phyloP scores from a whole-genome alignment of 35 echinoderm and acorn worm species.

The Ophiothrix spiculata region DNA sequence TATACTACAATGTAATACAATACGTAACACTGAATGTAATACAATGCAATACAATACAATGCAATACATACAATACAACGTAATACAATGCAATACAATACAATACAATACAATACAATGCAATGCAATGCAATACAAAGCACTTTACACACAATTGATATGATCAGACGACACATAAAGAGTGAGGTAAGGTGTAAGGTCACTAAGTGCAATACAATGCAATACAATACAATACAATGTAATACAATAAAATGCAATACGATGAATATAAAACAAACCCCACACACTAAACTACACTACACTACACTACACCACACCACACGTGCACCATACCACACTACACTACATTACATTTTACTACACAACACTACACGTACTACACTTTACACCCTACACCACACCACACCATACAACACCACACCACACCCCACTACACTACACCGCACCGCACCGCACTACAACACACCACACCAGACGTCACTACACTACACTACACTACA shows the following conservation, averaged over 20 bases:
- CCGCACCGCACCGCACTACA: constrained; percentile 21
- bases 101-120: not conserved
- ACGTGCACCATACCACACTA: not conserved
- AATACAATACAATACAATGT: not conserved
- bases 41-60: too few relatives aligned
- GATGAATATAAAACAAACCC: not conserved
- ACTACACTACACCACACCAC: constrained; percentile 12
- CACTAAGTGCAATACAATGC: not conserved
- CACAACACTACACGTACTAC: not conserved
- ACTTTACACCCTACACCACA: not conserved
- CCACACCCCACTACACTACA: not conserved
- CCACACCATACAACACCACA: constrained; percentile 8
- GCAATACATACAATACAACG: too few relatives aligned
- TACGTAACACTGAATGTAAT: too few relatives aligned
- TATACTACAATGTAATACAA: too few relatives aligned
- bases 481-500: constrained; percentile 10
- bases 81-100: not conserved
- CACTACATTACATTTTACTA: not conserved
- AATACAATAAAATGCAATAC: not conserved
- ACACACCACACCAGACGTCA: constrained; percentile 8
- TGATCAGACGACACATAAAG: not conserved
- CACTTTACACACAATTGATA: not conserved
- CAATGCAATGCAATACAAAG: not conserved
- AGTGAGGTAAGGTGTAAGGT: too few relatives aligned
- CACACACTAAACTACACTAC: constrained; percentile 1